A percentile compares a stretch with the other conserved stretches of the same genome.
These are phyloP conservation scores for Lampris incognitus DNA, from an alignment of 2,113 vertebrate species.

Conservation along the genomic window DNA sequence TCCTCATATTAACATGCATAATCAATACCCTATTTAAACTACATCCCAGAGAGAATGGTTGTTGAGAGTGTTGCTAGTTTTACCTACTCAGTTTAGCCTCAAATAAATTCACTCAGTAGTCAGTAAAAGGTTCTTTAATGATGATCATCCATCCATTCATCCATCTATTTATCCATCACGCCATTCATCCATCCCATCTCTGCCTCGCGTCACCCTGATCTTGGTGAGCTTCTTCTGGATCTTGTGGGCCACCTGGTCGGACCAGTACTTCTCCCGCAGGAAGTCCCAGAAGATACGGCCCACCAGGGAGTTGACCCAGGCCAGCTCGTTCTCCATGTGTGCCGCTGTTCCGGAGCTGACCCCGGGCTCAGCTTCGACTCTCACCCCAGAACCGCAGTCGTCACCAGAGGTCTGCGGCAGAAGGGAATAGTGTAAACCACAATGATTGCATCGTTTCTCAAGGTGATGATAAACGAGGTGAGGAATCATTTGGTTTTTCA, in stretches of 20 bases:
- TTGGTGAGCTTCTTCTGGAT: conserved; percentile 90
- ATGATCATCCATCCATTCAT: not conserved
- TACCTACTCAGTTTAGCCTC: too few relatives aligned
- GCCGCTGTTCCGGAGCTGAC: conserved; percentile 9
- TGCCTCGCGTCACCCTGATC: conserved; percentile 83
- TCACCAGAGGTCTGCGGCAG: conserved; percentile 64
- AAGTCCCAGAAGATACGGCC: conserved; percentile 90
- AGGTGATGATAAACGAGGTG: too few relatives aligned
- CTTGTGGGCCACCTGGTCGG: conserved; percentile 85
- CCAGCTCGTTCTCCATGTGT: conserved; percentile 49
- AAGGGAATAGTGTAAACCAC: not conserved
- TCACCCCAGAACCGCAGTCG: conserved; percentile 13
- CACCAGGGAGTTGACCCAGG: conserved; percentile 86
- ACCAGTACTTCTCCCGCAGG: conserved; percentile 87
- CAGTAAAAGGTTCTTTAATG: conserved; percentile 5
- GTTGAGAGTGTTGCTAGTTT: too few relatives aligned
- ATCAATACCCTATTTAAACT: not conserved
- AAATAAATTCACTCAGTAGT: too few relatives aligned
- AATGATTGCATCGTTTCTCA: too few relatives aligned
- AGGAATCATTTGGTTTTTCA: too few relatives aligned
- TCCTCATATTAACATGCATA: not conserved
- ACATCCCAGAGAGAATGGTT: not conserved
- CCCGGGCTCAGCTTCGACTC: conserved; percentile 41
- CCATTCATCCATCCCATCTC: not conserved
- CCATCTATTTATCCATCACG: not conserved